Evolutionary conservation across 2,888 invertebrate species (phyloP).

Genomic region (Syritta pipiens): DNA sequence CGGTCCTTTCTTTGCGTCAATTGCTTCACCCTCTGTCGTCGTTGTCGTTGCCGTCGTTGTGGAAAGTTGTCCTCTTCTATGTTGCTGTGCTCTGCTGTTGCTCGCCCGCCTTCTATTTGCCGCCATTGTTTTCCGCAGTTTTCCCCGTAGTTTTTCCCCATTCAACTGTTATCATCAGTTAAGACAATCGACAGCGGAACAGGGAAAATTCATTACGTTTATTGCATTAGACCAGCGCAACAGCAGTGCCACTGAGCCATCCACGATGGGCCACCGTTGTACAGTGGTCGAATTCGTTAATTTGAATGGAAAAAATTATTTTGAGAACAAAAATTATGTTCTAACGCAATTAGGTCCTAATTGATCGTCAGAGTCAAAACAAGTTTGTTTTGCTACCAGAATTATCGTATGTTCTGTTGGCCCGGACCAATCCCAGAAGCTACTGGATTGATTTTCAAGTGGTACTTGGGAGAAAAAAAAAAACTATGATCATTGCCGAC

Average conservation of each 20-base stretch:
- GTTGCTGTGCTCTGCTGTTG: not conserved
- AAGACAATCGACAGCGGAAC: slow-evolving; percentile 67
- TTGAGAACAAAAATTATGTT: too few species aligned
- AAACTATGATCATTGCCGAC: too few species aligned
- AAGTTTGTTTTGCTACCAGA: too few species aligned
- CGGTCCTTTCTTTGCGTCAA: slow-evolving; percentile 24
- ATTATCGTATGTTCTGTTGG: too few species aligned
- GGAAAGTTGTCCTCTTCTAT: not conserved
- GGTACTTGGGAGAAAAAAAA: too few species aligned
- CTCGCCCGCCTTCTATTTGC: slow-evolving; percentile 16
- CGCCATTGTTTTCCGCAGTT: slow-evolving; percentile 52
- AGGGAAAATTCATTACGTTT: slow-evolving; percentile 64
- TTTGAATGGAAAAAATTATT: too few species aligned
- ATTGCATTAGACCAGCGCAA: slow-evolving; percentile 61
- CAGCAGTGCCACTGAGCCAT: slow-evolving; percentile 42
- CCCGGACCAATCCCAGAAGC: too few species aligned
- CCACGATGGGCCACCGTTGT: not conserved
- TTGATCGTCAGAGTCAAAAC: too few species aligned
- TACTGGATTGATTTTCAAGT: too few species aligned
- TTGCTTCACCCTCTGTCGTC: slow-evolving; percentile 9
- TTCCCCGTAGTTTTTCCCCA: slow-evolving; percentile 49
- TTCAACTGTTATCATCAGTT: slow-evolving; percentile 61
- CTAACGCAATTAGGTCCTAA: too few species aligned
- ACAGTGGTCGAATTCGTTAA: too few species aligned
- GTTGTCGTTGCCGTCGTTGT: not conserved